phyloP scores from a whole-genome alignment of 2,888 invertebrate species.

The Andrena camellia region DNA sequence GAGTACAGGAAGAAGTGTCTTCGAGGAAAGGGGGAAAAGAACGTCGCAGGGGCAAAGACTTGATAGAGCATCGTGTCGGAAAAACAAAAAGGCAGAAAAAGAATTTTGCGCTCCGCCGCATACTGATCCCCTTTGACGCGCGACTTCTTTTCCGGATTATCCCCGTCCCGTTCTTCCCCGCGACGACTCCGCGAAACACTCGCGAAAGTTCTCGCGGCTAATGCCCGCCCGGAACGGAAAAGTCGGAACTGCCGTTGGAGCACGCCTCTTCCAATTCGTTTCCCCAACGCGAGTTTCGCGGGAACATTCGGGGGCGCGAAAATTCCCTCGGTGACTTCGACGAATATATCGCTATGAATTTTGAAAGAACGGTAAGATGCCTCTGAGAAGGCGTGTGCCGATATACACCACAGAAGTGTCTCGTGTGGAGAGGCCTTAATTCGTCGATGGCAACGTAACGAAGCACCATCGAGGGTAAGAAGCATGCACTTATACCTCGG shows the following conservation, averaged over 20 bases:
- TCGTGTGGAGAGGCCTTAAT: too few species aligned
- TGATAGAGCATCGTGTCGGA: conserved; percentile 12
- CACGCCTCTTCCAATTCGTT: conserved; percentile 27
- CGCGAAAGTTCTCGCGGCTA: conserved; percentile 33
- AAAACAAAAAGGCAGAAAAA: conserved; percentile 30
- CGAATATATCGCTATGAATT: background rate
- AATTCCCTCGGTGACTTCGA: background rate
- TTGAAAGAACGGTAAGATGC: background rate
- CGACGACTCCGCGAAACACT: conserved; percentile 33
- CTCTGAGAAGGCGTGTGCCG: too few species aligned
- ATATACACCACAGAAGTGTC: too few species aligned
- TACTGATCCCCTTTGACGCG: conserved; percentile 58
- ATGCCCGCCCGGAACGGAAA: conserved; percentile 13
- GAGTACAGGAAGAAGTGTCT: conserved; percentile 7
- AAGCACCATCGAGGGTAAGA: too few species aligned
- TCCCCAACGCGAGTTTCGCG: background rate
- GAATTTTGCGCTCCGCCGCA: conserved; percentile 62
- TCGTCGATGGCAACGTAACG: too few species aligned
- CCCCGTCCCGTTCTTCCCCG: conserved; percentile 20
- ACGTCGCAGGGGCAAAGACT: conserved; percentile 8
- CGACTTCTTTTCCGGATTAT: conserved; percentile 49
- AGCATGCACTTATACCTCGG: too few species aligned
- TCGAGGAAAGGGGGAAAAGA: conserved; percentile 33
- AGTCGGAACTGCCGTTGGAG: conserved; percentile 18
- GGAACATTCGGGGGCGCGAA: background rate